Conservation (phyloP, 1,140 invertebrate genomes). For the Macrostomum lignano region DNA sequence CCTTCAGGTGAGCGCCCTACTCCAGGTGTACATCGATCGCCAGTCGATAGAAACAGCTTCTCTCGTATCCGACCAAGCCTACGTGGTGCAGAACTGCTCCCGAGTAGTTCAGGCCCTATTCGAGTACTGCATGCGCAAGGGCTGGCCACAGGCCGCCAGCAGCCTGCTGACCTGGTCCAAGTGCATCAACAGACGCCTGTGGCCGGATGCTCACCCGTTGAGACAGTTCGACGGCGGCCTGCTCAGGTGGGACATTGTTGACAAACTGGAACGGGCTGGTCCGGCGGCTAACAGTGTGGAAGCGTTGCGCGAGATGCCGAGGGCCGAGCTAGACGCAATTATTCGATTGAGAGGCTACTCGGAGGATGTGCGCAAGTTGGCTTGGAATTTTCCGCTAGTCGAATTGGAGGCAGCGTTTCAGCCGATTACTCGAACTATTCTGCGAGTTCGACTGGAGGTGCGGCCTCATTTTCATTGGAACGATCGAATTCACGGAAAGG, state of each 20-base stretch:
- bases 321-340: too few species aligned
- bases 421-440: constrained; percentile 64
- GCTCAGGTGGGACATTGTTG: too few species aligned
- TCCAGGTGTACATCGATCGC: constrained; percentile 62
- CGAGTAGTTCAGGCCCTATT: constrained; percentile 67
- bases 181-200: too few species aligned
- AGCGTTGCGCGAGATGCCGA: too few species aligned
- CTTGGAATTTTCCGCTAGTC: constrained; percentile 50
- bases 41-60: constrained; percentile 54
- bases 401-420: constrained; percentile 54
- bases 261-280: too few species aligned
- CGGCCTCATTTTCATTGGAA: constrained; percentile 43
- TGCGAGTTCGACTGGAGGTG: constrained; percentile 54
- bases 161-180: constrained; percentile 42
- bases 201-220: too few species aligned
- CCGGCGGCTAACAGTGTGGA: too few species aligned
- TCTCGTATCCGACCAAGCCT: constrained; percentile 62
- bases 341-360: too few species aligned
- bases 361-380: constrained; percentile 43
- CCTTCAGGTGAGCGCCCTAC: constrained; percentile 78
- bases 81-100: constrained; percentile 59
- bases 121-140: constrained; percentile 60
- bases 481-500: constrained; percentile 13
- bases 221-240: too few species aligned
- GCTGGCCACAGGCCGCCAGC: constrained; percentile 57